A percentile compares a stretch with the other conserved stretches of the same genome.
Conservation (phyloP, 1,140 invertebrate genomes). For the Myzus persicae region DNA sequence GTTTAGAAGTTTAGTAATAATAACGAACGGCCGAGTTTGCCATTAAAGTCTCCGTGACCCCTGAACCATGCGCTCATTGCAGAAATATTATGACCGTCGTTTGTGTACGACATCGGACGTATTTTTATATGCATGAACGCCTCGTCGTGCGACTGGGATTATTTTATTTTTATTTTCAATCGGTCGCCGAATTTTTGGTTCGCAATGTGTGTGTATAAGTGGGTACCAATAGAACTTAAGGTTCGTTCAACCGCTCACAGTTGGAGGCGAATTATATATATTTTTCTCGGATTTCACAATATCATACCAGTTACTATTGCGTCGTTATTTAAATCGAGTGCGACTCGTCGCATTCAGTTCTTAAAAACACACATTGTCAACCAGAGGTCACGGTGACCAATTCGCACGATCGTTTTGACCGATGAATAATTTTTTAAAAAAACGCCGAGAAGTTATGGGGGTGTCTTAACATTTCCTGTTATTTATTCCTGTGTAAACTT, state of each 20-base stretch:
- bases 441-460: background rate
- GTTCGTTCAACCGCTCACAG: background rate
- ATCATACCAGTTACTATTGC: no score
- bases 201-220: background rate
- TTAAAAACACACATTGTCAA: background rate
- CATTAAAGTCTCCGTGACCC: conserved; percentile 27
- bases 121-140: background rate
- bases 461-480: background rate
- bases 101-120: background rate
- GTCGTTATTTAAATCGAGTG: background rate
- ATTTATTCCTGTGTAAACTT: no score
- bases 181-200: background rate
- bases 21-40: background rate
- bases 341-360: background rate
- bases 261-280: background rate
- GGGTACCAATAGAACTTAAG: background rate
- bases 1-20: background rate
- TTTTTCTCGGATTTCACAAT: background rate
- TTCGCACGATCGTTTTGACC: background rate
- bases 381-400: background rate
- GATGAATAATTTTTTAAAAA: background rate
- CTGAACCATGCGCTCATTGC: background rate
- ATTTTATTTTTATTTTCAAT: background rate
- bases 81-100: background rate
- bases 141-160: background rate